A percentile compares a stretch with the other conserved stretches of the same genome.
phyloP scores from a whole-genome alignment of 1,140 invertebrate genomes.

The Leptoteleia sp. region DNA sequence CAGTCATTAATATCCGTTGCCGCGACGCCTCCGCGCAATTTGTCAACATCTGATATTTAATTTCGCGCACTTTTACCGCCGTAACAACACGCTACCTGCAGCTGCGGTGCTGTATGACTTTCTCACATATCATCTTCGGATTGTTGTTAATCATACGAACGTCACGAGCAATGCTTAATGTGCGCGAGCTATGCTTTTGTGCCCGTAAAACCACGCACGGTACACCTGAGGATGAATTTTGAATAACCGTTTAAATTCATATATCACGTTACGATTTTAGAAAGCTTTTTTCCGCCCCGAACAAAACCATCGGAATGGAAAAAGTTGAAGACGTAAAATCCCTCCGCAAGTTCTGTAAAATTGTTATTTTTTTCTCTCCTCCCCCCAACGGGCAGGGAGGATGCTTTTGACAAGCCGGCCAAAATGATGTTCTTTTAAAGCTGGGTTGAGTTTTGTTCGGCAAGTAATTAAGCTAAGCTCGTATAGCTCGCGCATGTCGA shows the following conservation, averaged over 20 bases:
- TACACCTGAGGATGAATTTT: slow-evolving; percentile 58
- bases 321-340: slow-evolving; percentile 26
- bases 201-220: slow-evolving; percentile 34
- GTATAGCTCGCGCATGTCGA: slow-evolving; percentile 53
- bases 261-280: slow-evolving; percentile 29
- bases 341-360: too few species aligned
- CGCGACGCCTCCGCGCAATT: slow-evolving; percentile 80
- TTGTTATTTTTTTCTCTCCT: slow-evolving; percentile 16
- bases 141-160: slow-evolving; percentile 67
- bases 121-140: slow-evolving; percentile 67
- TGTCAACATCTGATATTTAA: slow-evolving; percentile 82
- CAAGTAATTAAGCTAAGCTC: slow-evolving; percentile 63
- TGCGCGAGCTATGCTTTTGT: slow-evolving; percentile 32
- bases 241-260: slow-evolving; percentile 36
- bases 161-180: slow-evolving; percentile 58
- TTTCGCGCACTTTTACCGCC: slow-evolving; percentile 77
- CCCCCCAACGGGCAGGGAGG: slow-evolving; percentile 11
- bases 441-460: slow-evolving; percentile 52
- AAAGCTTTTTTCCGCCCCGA: slow-evolving; percentile 20
- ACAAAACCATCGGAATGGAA: slow-evolving; percentile 5
- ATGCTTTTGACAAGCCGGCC: slow-evolving; percentile 41
- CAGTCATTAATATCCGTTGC: slow-evolving; percentile 82
- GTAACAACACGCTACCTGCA: slow-evolving; percentile 69
- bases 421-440: slow-evolving; percentile 54
- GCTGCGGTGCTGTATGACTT: slow-evolving; percentile 64